phyloP scores from a whole-genome alignment of 2,797 vertebrate genomes.

The Carcharodon carcharias region DNA sequence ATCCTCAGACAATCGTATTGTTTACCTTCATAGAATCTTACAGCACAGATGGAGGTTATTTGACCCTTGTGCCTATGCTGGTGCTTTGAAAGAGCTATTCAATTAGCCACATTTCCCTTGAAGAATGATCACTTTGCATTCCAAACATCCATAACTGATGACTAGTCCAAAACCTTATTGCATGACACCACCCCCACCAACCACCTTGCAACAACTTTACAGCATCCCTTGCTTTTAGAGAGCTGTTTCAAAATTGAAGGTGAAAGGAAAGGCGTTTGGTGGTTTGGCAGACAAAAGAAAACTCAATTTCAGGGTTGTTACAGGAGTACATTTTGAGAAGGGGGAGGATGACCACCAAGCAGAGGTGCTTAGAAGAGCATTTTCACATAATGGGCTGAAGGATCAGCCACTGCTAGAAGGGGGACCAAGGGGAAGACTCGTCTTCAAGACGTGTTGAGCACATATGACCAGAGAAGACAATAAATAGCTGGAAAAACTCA shows the following conservation, averaged over 20 bases:
- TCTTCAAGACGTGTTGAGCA: background rate
- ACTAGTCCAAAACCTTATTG: background rate
- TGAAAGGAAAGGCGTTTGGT: background rate
- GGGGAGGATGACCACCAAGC: background rate
- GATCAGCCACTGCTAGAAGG: background rate
- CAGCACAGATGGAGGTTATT: background rate
- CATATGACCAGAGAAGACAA: background rate
- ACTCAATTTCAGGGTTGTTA: background rate
- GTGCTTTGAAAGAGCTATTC: background rate
- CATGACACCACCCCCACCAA: background rate
- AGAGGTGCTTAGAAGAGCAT: background rate
- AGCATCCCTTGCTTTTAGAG: background rate
- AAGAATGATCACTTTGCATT: background rate
- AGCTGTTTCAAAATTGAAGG: background rate
- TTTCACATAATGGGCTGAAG: background rate
- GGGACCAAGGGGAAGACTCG: background rate
- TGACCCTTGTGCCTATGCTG: background rate
- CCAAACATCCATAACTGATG: background rate
- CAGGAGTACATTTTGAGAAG: background rate
- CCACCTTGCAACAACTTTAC: background rate
- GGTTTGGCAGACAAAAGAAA: background rate
- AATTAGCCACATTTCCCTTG: background rate
- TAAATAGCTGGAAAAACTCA: too few relatives aligned
- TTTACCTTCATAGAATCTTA: background rate
- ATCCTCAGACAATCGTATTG: background rate